These are phyloP conservation scores for Melitaea athalia DNA, from an alignment of 2,888 invertebrate genomes.

Conservation along the genomic window DNA sequence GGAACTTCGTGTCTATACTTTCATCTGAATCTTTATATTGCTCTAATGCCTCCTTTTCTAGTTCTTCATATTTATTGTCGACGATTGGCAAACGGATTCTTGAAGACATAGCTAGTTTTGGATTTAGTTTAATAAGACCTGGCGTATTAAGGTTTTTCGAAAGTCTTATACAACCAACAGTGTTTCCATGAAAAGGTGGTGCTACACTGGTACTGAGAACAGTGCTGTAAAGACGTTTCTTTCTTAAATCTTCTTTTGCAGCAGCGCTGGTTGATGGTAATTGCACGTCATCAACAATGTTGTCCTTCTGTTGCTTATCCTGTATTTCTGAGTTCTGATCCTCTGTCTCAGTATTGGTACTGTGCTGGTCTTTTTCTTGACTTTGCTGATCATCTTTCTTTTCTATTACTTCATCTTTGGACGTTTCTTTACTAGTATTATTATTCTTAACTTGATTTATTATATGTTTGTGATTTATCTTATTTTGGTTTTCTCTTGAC, in stretches of 20 bases:
- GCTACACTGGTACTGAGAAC: constrained; percentile 78
- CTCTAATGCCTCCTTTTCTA: constrained; percentile 83
- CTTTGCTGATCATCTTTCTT: constrained; percentile 44
- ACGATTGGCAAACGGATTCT: constrained; percentile 58
- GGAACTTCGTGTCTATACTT: constrained; percentile 82
- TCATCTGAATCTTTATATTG: constrained; percentile 83
- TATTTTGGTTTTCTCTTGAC: constrained; percentile 45
- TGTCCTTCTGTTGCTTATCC: constrained; percentile 48
- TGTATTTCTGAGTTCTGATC: constrained; percentile 45
- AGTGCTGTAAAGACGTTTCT: constrained; percentile 80
- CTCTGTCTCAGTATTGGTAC: constrained; percentile 41
- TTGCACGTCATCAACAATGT: constrained; percentile 54
- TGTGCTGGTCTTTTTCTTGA: constrained; percentile 32
- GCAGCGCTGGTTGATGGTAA: constrained; percentile 66
- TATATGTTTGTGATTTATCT: background rate
- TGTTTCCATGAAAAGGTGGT: constrained; percentile 56
- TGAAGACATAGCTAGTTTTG: constrained; percentile 66
- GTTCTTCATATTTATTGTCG: constrained; percentile 77
- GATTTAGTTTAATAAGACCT: constrained; percentile 69
- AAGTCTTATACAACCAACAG: constrained; percentile 61
- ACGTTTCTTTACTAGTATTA: constrained; percentile 38
- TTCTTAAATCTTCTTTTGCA: constrained; percentile 58
- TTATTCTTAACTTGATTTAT: constrained; percentile 37
- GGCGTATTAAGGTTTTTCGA: constrained; percentile 66
- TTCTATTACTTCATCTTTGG: constrained; percentile 42